Evolutionary conservation across 1,140 invertebrate species (phyloP).

Genomic region (Neoseiulus cucumeris): DNA sequence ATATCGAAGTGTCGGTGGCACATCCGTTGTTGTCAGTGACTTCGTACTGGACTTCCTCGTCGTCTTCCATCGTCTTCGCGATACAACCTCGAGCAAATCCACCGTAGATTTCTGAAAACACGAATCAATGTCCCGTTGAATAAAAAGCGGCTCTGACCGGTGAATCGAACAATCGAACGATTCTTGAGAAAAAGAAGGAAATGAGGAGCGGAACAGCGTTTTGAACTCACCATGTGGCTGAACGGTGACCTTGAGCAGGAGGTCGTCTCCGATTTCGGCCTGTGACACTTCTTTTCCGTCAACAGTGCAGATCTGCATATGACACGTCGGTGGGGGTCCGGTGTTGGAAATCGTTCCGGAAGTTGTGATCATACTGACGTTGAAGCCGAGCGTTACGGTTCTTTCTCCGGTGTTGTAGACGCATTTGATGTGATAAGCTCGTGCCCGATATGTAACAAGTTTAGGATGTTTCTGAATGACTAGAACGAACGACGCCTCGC

Average conservation of each 20-base stretch:
- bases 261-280: slow-evolving; percentile 74
- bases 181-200: no score
- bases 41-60: slow-evolving; percentile 68
- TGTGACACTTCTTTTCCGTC: slow-evolving; percentile 67
- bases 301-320: slow-evolving; percentile 71
- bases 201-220: no score
- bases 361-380: slow-evolving; percentile 77
- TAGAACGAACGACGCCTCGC: slow-evolving; percentile 69
- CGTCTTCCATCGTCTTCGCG: slow-evolving; percentile 66
- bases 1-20: slow-evolving; percentile 71
- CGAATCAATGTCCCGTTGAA: no score
- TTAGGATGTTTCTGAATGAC: slow-evolving; percentile 89
- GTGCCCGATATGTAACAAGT: slow-evolving; percentile 76
- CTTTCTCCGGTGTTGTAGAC: slow-evolving; percentile 81
- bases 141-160: not conserved
- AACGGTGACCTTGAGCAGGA: slow-evolving; percentile 77
- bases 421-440: slow-evolving; percentile 84
- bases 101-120: slow-evolving; percentile 59
- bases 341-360: slow-evolving; percentile 85
- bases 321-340: slow-evolving; percentile 71
- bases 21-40: slow-evolving; percentile 86
- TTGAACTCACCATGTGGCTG: slow-evolving; percentile 51
- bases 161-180: not conserved
- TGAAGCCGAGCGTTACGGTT: slow-evolving; percentile 76
- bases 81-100: slow-evolving; percentile 79